Evolutionary conservation across 2,888 invertebrate genomes (phyloP).

Genomic region (Syritta pipiens): DNA sequence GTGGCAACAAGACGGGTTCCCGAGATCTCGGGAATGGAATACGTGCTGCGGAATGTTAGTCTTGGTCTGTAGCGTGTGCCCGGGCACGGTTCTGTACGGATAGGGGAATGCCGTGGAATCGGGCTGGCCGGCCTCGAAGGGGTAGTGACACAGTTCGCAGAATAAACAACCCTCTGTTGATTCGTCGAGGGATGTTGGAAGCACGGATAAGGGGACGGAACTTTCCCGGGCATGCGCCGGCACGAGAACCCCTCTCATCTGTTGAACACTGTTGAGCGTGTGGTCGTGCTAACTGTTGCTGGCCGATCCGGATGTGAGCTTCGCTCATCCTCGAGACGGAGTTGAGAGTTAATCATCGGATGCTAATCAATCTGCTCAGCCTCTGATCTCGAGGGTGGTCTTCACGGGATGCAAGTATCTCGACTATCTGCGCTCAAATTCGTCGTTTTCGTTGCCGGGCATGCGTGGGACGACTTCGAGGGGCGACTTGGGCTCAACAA

Average conservation of each 20-base stretch:
- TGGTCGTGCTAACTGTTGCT: slow-evolving; percentile 45
- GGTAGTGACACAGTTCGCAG: slow-evolving; percentile 61
- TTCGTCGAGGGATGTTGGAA: slow-evolving; percentile 48
- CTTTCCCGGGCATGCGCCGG: background rate
- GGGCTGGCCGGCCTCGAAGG: slow-evolving; percentile 22
- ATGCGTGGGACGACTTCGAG: slow-evolving; percentile 50
- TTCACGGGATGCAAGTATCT: background rate
- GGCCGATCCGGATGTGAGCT: background rate
- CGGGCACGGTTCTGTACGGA: slow-evolving; percentile 62
- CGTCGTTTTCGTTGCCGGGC: too few relatives aligned
- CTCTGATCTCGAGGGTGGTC: slow-evolving; percentile 49
- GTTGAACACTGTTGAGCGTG: slow-evolving; percentile 40
- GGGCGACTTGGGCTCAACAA: slow-evolving; percentile 54
- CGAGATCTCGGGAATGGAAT: slow-evolving; percentile 49
- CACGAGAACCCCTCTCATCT: slow-evolving; percentile 34
- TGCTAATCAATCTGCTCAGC: slow-evolving; percentile 25
- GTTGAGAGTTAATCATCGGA: background rate
- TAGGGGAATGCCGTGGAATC: slow-evolving; percentile 55
- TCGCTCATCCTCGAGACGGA: background rate
- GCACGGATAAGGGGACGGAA: slow-evolving; percentile 61
- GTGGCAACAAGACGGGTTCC: slow-evolving; percentile 41
- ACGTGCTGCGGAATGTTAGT: slow-evolving; percentile 39
- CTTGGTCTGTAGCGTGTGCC: slow-evolving; percentile 44
- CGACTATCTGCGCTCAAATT: too few relatives aligned
- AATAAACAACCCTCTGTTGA: slow-evolving; percentile 69